A percentile compares a stretch with the other conserved stretches of the same genome.
Evolutionary conservation across 2,797 vertebrate genomes (phyloP).

Genomic region (Alcedo atthis): DNA sequence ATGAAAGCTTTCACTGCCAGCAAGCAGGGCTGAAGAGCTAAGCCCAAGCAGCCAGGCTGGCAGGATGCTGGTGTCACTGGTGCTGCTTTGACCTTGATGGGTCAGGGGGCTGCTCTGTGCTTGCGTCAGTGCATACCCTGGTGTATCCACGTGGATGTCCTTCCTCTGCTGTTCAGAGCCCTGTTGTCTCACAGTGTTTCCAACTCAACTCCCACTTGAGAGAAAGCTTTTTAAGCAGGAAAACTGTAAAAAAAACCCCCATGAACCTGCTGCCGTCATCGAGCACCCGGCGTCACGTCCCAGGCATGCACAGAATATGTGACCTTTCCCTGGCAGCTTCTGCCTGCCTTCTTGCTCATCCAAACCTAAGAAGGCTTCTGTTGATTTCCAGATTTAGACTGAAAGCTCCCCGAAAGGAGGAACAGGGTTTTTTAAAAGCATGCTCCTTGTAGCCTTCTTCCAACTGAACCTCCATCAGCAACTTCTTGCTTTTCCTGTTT

Average conservation of each 20-base stretch:
- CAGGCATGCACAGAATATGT: background rate
- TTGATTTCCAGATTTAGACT: background rate
- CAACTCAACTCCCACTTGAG: background rate
- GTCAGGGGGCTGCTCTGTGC: background rate
- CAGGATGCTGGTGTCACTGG: background rate
- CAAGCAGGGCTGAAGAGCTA: background rate
- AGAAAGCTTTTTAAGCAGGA: background rate
- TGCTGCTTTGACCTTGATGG: background rate
- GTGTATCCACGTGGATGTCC: background rate
- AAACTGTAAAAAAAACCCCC: background rate
- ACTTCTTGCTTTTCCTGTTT: background rate
- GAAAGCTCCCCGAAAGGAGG: background rate
- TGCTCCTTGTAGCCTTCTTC: accelerated
- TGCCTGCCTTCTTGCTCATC: background rate
- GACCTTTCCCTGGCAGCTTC: background rate
- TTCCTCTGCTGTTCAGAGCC: background rate
- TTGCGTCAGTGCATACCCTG: background rate
- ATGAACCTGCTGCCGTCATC: background rate
- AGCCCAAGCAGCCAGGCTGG: background rate
- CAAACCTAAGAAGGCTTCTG: background rate
- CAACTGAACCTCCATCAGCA: background rate
- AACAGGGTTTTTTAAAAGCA: background rate
- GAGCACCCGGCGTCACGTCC: accelerated
- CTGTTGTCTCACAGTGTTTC: background rate
- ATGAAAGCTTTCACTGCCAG: accelerated